A percentile compares a stretch with the other conserved stretches of the same genome.
These are phyloP conservation scores for Leptopilina drosophilae DNA, from an alignment of 2,888 invertebrate genomes.

Conservation along the genomic window DNA sequence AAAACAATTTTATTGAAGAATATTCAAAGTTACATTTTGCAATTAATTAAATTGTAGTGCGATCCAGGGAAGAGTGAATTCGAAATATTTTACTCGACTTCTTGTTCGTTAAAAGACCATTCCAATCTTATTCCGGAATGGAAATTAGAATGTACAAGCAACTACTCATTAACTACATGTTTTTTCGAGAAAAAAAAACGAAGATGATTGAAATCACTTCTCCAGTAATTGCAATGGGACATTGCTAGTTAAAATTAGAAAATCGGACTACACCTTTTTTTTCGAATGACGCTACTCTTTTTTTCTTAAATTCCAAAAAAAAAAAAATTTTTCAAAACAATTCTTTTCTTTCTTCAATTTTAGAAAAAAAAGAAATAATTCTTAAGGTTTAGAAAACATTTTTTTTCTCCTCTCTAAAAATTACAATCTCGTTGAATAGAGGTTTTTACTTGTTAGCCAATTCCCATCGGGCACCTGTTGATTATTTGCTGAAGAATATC, in stretches of 20 bases:
- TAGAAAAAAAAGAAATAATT: too few relatives aligned
- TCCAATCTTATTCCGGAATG: constrained; percentile 16
- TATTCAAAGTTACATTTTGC: background rate
- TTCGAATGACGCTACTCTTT: too few relatives aligned
- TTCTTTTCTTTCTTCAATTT: too few relatives aligned
- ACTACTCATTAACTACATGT: constrained; percentile 24
- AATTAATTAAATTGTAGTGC: constrained; percentile 6
- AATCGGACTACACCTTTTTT: background rate
- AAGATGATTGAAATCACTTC: background rate
- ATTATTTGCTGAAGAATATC: constrained; percentile 1
- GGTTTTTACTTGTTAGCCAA: background rate
- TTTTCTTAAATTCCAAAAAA: too few relatives aligned
- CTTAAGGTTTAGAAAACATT: background rate
- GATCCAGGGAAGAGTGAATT: too few relatives aligned
- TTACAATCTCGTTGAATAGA: constrained; percentile 3
- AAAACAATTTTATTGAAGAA: background rate
- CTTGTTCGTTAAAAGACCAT: constrained; percentile 10
- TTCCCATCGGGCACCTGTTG: constrained; percentile 8
- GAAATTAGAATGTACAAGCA: constrained; percentile 15
- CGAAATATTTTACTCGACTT: background rate
- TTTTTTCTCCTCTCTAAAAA: background rate
- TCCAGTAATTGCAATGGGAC: constrained; percentile 22
- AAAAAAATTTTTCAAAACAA: too few relatives aligned
- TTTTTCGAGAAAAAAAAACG: background rate
- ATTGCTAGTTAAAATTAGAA: constrained; percentile 9